A percentile compares a stretch with the other conserved stretches of the same genome.
phyloP scores from a whole-genome alignment of 1,140 invertebrate genomes.

The Heliconius nattereri region DNA sequence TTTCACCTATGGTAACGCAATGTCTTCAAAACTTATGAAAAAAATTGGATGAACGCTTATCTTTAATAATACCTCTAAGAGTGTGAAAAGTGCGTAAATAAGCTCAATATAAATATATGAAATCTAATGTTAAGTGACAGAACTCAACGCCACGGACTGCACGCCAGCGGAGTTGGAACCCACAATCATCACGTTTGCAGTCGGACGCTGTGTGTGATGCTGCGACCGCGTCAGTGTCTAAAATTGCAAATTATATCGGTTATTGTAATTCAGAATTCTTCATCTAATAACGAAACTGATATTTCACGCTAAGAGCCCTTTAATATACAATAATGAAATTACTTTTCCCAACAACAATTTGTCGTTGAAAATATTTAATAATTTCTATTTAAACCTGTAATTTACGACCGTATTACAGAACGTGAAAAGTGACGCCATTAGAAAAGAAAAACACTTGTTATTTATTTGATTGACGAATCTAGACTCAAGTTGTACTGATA shows the following conservation, averaged over 20 bases:
- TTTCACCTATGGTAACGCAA: no score
- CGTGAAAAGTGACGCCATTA: neutral
- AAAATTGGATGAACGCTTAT: no score
- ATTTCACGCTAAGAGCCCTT: slow-evolving; percentile 3
- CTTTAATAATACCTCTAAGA: no score
- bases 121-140: no score
- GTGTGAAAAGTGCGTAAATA: no score
- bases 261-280: neutral
- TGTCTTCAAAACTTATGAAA: no score
- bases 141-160: no score
- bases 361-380: neutral
- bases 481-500: no score
- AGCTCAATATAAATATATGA: no score
- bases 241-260: neutral
- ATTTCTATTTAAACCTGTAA: neutral
- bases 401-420: neutral
- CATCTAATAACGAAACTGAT: neutral
- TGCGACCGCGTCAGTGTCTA: neutral
- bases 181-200: no score
- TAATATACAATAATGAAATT: slow-evolving; percentile 7
- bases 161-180: neutral
- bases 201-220: no score
- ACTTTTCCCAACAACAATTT: neutral
- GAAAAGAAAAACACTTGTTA: neutral
- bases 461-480: neutral